A percentile compares a stretch with the other conserved stretches of the same genome.
Conservation (phyloP, 2,888 invertebrate genomes). For the Cephus pygmeus region DNA sequence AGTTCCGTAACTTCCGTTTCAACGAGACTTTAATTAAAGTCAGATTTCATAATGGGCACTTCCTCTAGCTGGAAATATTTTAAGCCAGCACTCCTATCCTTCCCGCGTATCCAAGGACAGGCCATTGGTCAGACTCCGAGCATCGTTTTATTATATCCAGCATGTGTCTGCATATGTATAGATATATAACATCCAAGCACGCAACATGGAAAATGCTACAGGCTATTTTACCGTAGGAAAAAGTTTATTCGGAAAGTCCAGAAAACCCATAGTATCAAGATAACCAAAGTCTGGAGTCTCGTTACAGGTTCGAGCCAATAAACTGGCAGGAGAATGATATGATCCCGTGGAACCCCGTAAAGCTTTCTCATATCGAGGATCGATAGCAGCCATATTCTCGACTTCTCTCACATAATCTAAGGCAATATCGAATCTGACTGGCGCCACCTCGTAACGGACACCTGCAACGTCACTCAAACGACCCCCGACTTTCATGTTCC, state of each 20-base stretch:
- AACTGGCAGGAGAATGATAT: conserved; percentile 28
- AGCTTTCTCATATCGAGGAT: conserved; percentile 50
- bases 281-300: conserved; percentile 20
- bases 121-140: background rate
- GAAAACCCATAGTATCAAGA: conserved; percentile 15
- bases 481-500: background rate
- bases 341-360: conserved; percentile 14
- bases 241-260: background rate
- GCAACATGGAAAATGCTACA: background rate
- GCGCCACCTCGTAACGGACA: conserved; percentile 51
- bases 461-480: conserved; percentile 30
- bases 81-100: background rate
- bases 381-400: conserved; percentile 47
- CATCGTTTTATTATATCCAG: background rate
- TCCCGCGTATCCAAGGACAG: background rate
- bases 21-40: conserved; percentile 39
- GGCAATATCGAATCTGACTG: conserved; percentile 52
- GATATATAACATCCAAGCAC: background rate
- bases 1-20: conserved; percentile 23
- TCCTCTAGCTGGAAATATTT: background rate
- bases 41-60: conserved; percentile 32
- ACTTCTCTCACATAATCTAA: conserved; percentile 46
- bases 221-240: background rate
- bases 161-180: too few species aligned
- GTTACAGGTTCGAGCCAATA: conserved; percentile 41